These are phyloP conservation scores for Galeopsomyia nigrocyanea DNA, from an alignment of 2,888 invertebrate species.

Conservation along the genomic window DNA sequence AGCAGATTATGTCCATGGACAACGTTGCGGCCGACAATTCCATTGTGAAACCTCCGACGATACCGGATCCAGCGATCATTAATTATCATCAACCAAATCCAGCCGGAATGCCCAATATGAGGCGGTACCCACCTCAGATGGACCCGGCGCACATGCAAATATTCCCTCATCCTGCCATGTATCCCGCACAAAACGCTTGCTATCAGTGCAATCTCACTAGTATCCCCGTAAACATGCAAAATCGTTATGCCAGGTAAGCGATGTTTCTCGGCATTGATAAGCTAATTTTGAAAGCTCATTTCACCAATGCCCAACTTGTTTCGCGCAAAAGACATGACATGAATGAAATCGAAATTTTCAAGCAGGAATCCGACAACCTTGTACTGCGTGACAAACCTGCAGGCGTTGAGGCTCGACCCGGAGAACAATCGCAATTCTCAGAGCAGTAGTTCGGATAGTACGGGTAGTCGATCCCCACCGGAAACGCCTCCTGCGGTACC, in stretches of 20 bases:
- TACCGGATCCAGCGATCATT: slow-evolving; percentile 59
- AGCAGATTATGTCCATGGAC: slow-evolving; percentile 52
- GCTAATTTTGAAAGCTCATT: too few relatives aligned
- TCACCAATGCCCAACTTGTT: too few relatives aligned
- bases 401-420: slow-evolving; percentile 70
- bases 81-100: slow-evolving; percentile 62
- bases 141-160: slow-evolving; percentile 64
- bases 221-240: slow-evolving; percentile 62
- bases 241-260: slow-evolving; percentile 64
- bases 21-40: slow-evolving; percentile 56
- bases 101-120: slow-evolving; percentile 56
- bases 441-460: slow-evolving; percentile 70
- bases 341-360: too few relatives aligned
- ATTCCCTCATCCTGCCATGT: slow-evolving; percentile 64
- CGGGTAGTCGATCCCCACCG: slow-evolving; percentile 72
- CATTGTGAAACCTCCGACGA: slow-evolving; percentile 56
- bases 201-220: slow-evolving; percentile 65
- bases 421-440: slow-evolving; percentile 71
- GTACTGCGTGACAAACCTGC: slow-evolving; percentile 70
- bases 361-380: slow-evolving; percentile 43
- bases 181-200: slow-evolving; percentile 63
- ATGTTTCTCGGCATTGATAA: not conserved
- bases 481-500: slow-evolving; percentile 73
- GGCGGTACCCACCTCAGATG: slow-evolving; percentile 62
- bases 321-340: too few relatives aligned